A percentile compares a stretch with the other conserved stretches of the same genome.
These are phyloP conservation scores for Dendrolimus punctatus DNA, from an alignment of 1,140 invertebrate genomes.

Conservation along the genomic window DNA sequence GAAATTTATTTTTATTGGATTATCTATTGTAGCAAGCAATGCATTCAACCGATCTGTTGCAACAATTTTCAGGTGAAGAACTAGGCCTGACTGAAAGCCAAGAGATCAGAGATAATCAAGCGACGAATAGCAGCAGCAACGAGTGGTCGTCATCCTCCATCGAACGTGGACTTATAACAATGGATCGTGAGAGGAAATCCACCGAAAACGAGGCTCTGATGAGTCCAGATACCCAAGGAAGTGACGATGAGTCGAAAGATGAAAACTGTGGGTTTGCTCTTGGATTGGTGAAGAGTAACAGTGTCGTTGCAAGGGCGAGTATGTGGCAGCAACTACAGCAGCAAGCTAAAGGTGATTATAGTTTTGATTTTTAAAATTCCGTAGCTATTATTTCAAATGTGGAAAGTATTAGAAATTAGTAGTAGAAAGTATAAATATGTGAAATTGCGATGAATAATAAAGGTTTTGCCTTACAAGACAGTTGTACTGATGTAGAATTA, in stretches of 20 bases:
- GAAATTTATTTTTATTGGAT: not conserved
- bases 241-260: constrained; percentile 38
- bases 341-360: constrained; percentile 63
- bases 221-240: constrained; percentile 34
- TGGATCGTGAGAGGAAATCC: constrained; percentile 54
- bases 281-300: constrained; percentile 73
- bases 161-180: constrained; percentile 42
- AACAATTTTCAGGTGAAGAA: constrained; percentile 56
- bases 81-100: constrained; percentile 59
- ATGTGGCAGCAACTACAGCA: constrained; percentile 77
- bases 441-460: too few relatives aligned
- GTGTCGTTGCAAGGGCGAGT: constrained; percentile 74
- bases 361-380: constrained; percentile 5
- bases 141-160: constrained; percentile 56
- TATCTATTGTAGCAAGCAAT: not conserved
- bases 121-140: constrained; percentile 50
- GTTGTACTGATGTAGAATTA: too few relatives aligned
- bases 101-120: constrained; percentile 55
- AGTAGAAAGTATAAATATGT: too few relatives aligned
- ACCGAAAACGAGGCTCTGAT: constrained; percentile 40
- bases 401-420: too few relatives aligned
- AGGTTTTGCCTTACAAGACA: too few relatives aligned
- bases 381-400: too few relatives aligned
- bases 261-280: constrained; percentile 41
- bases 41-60: not conserved